Conservation (phyloP, 2,797 vertebrate genomes). For the Hyperoplus immaculatus region DNA sequence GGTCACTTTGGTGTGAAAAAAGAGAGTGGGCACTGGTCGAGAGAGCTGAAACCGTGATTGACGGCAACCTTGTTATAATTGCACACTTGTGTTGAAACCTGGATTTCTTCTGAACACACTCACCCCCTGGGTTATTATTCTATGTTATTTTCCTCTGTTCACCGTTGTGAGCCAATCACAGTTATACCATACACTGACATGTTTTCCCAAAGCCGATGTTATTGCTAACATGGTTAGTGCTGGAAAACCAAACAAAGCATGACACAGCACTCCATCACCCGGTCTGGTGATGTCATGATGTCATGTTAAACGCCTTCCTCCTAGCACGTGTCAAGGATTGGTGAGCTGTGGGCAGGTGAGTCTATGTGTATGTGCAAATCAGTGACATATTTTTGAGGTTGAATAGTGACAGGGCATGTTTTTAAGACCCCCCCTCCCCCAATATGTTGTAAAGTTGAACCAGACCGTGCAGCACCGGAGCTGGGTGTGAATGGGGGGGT, state of each 20-base stretch:
- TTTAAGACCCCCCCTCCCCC: conserved; percentile 54
- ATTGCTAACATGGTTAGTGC: conserved; percentile 65
- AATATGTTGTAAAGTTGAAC: conserved; percentile 74
- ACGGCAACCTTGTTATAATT: conserved; percentile 60
- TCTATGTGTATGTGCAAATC: conserved; percentile 41
- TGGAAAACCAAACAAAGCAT: conserved; percentile 83
- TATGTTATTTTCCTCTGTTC: conserved; percentile 30
- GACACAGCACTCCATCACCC: conserved; percentile 81
- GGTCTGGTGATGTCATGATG: conserved; percentile 74
- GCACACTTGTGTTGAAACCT: conserved; percentile 25
- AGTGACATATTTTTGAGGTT: conserved; percentile 57
- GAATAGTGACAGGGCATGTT: conserved; percentile 73
- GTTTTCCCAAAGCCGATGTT: conserved; percentile 72
- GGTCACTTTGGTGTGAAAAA: conserved; percentile 51
- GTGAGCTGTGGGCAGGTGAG: conserved; percentile 37
- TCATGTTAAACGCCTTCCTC: conserved; percentile 52
- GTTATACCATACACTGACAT: conserved; percentile 60
- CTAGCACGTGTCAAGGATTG: conserved; percentile 44
- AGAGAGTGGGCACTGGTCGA: conserved; percentile 1
- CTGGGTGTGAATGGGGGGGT: conserved; percentile 65
- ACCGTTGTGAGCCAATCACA: conserved; percentile 22
- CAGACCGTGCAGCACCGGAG: conserved; percentile 71
- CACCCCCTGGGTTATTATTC: conserved; percentile 44
- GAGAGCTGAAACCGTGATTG: conserved; percentile 50
- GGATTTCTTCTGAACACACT: conserved; percentile 43